phyloP scores from a whole-genome alignment of 2,113 vertebrate genomes.

The Burhinus bistriatus region DNA sequence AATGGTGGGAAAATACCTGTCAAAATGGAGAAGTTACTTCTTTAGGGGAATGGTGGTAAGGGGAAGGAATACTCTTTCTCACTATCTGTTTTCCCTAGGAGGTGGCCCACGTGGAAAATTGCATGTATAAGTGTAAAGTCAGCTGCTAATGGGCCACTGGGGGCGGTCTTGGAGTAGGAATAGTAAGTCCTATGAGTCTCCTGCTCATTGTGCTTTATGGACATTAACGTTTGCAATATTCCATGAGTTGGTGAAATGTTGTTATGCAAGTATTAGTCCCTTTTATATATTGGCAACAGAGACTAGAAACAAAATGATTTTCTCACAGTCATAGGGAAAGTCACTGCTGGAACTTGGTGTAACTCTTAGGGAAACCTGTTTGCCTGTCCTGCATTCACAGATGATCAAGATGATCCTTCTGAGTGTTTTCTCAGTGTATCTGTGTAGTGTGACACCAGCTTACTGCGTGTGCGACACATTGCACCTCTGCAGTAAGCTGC shows the following conservation, averaged over 20 bases:
- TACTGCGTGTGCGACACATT: background rate
- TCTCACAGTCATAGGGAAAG: background rate
- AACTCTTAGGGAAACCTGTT: background rate
- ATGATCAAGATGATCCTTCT: background rate
- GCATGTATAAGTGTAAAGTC: conserved; percentile 4
- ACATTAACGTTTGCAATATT: background rate
- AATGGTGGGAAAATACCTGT: conserved; percentile 31
- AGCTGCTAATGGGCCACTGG: conserved; percentile 42
- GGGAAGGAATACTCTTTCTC: conserved; percentile 7
- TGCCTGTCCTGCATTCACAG: background rate
- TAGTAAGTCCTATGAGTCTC: background rate
- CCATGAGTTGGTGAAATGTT: background rate
- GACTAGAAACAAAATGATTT: background rate
- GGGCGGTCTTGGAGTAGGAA: background rate
- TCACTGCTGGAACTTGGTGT: background rate
- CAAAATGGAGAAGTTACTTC: conserved; percentile 7
- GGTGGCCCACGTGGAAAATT: conserved; percentile 31
- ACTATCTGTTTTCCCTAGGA: conserved; percentile 55
- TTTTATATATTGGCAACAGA: background rate
- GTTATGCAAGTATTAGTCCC: background rate
- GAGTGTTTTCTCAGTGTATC: background rate
- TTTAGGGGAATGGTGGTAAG: background rate
- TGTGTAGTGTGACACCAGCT: background rate
- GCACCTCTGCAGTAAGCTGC: background rate
- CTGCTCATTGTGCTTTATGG: background rate